Evolutionary conservation across 2,113 vertebrate species (phyloP).

Genomic region (Leptosomus discolor): DNA sequence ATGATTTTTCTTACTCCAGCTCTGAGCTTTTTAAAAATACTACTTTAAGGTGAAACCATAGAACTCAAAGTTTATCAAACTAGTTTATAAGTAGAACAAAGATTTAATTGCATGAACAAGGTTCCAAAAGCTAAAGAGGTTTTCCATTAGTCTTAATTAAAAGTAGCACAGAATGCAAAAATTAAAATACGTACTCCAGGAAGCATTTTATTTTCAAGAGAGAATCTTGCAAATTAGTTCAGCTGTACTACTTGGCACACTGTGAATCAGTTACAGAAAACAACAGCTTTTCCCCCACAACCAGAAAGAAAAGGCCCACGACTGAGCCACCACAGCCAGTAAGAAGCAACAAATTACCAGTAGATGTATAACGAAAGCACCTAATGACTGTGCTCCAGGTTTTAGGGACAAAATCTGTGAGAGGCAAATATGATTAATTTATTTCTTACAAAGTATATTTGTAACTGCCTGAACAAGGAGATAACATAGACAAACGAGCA

Average conservation of each 20-base stretch:
- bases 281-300: neutral
- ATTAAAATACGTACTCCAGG: neutral
- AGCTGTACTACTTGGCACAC: constrained; percentile 7
- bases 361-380: neutral
- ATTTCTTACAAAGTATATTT: neutral
- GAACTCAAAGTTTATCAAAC: neutral
- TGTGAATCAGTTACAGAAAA: constrained; percentile 7
- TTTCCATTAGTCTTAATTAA: neutral
- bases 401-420: neutral
- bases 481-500: neutral
- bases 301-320: neutral
- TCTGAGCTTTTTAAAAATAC: neutral
- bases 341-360: neutral
- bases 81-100: neutral
- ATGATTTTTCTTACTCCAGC: neutral
- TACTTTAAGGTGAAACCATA: neutral
- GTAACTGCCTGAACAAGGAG: neutral
- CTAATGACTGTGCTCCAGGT: neutral
- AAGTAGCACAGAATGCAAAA: constrained; percentile 3
- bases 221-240: neutral
- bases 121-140: neutral
- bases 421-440: neutral
- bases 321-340: neutral
- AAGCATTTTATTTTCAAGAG: constrained; percentile 26
- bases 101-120: neutral